These are phyloP conservation scores for Rhineura floridana DNA, from an alignment of 2,113 vertebrate species.

Conservation along the genomic window DNA sequence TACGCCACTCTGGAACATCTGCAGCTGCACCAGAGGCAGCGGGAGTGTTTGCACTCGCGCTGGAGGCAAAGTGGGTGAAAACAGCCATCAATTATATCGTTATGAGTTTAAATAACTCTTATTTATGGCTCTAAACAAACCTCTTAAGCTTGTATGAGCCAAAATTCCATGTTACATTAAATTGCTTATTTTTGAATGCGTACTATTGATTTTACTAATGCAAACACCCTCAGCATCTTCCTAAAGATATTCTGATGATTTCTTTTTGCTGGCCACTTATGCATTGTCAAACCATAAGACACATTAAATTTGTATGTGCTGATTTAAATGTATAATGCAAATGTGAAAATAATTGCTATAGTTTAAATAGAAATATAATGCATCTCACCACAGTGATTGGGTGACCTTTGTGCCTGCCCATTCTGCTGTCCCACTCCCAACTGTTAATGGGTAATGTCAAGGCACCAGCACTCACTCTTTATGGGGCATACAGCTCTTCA, in stretches of 20 bases:
- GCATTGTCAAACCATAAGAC: not conserved
- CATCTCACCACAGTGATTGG: no score
- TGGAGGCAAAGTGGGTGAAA: conserved; percentile 95
- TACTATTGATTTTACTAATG: not conserved
- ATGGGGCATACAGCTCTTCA: no score
- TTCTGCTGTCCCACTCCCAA: no score
- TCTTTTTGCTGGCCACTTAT: not conserved
- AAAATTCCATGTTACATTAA: not conserved
- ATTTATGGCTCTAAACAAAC: not conserved
- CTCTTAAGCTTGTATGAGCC: not conserved
- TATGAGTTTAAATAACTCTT: not conserved
- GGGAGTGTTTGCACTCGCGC: conserved; percentile 94
- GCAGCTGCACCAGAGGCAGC: conserved; percentile 97
- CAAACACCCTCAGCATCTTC: not conserved
- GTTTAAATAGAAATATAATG: no score
- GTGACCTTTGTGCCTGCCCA: no score
- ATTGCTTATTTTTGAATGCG: not conserved
- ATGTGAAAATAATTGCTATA: no score
- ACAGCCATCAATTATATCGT: not conserved
- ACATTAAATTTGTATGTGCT: no score
- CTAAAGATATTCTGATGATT: not conserved
- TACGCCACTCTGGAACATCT: conserved; percentile 97
- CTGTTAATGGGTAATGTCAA: no score
- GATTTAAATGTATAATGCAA: no score
- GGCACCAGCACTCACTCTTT: no score